phyloP scores from a whole-genome alignment of 2,797 vertebrate genomes.

The Stomatorhinus walkeri region DNA sequence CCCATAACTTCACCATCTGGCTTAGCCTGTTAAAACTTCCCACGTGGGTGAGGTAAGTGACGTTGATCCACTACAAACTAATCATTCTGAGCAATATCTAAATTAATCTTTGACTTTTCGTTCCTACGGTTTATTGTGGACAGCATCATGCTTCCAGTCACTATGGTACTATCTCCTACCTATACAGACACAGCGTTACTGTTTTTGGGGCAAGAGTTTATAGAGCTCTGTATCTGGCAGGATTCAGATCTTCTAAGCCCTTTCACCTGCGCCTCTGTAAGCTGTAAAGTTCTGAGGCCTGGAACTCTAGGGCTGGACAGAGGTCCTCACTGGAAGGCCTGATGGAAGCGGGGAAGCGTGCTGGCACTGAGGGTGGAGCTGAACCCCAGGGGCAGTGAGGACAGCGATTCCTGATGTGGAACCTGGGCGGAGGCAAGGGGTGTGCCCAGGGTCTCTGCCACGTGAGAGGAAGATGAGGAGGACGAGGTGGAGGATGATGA shows the following conservation, averaged over 20 bases:
- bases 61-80: conserved; percentile 16
- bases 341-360: conserved; percentile 94
- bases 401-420: conserved; percentile 56
- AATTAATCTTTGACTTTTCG: background rate
- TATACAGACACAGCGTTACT: background rate
- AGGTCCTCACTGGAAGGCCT: conserved; percentile 77
- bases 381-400: conserved; percentile 81
- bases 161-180: conserved; percentile 1
- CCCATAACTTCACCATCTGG: background rate
- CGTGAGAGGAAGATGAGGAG: conserved; percentile 49
- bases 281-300: background rate
- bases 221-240: background rate
- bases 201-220: background rate
- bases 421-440: conserved; percentile 43
- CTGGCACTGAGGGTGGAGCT: conserved; percentile 80
- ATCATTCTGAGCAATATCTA: background rate
- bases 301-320: background rate
- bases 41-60: background rate
- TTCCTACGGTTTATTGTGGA: background rate
- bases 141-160: conserved; percentile 7
- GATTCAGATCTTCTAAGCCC: background rate
- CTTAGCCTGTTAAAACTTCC: background rate
- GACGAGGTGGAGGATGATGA: conserved; percentile 46
- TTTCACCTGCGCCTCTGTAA: background rate
- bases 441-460: conserved; percentile 27